phyloP scores from a whole-genome alignment of 2,888 invertebrate genomes.

The Cosmia trapezina region DNA sequence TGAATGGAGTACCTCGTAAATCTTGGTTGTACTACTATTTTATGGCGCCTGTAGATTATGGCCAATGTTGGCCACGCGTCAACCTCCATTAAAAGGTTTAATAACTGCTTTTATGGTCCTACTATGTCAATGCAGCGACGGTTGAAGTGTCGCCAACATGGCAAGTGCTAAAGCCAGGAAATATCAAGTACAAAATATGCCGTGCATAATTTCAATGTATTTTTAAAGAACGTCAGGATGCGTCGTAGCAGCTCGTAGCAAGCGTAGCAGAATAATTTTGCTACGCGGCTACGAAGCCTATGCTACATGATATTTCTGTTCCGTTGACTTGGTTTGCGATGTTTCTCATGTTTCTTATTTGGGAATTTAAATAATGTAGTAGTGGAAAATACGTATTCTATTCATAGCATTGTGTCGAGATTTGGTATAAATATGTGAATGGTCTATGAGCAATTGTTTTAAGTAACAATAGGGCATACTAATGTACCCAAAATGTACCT shows the following conservation, averaged over 20 bases:
- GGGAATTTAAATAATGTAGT: slow-evolving; percentile 17
- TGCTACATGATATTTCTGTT: slow-evolving; percentile 33
- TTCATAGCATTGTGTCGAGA: not conserved
- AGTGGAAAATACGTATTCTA: not conserved
- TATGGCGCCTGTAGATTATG: slow-evolving; percentile 48
- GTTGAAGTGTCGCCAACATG: slow-evolving; percentile 39
- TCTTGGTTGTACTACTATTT: slow-evolving; percentile 41
- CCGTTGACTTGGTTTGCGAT: slow-evolving; percentile 26
- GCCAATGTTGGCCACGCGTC: slow-evolving; percentile 45
- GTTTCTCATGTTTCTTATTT: slow-evolving; percentile 28
- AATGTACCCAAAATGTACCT: too few relatives aligned
- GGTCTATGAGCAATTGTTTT: too few relatives aligned
- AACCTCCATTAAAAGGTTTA: slow-evolving; percentile 54
- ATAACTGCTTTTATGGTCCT: slow-evolving; percentile 44
- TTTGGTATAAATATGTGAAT: not conserved
- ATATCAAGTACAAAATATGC: slow-evolving; percentile 45
- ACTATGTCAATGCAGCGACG: slow-evolving; percentile 39
- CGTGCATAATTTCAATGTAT: slow-evolving; percentile 39
- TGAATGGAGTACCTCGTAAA: slow-evolving; percentile 42
- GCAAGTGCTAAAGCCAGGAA: slow-evolving; percentile 32
- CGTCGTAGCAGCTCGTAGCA: slow-evolving; percentile 41
- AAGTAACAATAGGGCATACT: too few relatives aligned
- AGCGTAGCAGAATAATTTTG: slow-evolving; percentile 49
- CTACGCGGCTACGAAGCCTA: slow-evolving; percentile 46
- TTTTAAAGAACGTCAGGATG: slow-evolving; percentile 24